phyloP scores from a whole-genome alignment of 1,140 invertebrate genomes.

The Danaus plexippus region DNA sequence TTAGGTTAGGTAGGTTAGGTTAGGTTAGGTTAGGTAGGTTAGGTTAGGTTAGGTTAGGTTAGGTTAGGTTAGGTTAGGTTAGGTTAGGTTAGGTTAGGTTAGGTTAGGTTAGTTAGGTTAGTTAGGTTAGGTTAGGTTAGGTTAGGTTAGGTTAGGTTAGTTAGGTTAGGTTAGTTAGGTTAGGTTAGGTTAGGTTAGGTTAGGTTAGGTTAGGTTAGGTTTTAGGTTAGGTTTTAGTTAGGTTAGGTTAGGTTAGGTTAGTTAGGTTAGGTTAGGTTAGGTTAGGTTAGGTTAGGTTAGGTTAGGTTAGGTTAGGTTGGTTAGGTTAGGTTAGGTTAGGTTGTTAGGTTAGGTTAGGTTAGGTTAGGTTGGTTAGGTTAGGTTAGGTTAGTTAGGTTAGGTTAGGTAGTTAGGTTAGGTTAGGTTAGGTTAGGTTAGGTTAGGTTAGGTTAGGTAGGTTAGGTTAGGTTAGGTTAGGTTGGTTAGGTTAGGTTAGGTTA shows the following conservation, averaged over 20 bases:
- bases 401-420: no score
- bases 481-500: constrained; percentile 25
- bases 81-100: constrained; percentile 19
- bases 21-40: constrained; percentile 20
- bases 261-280: no score
- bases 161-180: no score
- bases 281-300: no score
- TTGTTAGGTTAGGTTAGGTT: no score
- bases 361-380: constrained; percentile 20
- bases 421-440: constrained; percentile 27
- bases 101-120: constrained; percentile 19
- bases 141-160: constrained; percentile 10
- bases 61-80: constrained; percentile 23
- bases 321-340: no score
- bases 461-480: no score
- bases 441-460: no score
- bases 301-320: constrained; percentile 26
- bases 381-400: constrained; percentile 29
- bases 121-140: background rate
- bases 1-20: constrained; percentile 22
- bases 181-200: constrained; percentile 24
- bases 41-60: constrained; percentile 26
- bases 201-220: constrained; percentile 26
- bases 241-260: constrained; percentile 15
- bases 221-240: constrained; percentile 15